phyloP scores from a whole-genome alignment of 2,888 invertebrate genomes.

The Dasypogon diadema region DNA sequence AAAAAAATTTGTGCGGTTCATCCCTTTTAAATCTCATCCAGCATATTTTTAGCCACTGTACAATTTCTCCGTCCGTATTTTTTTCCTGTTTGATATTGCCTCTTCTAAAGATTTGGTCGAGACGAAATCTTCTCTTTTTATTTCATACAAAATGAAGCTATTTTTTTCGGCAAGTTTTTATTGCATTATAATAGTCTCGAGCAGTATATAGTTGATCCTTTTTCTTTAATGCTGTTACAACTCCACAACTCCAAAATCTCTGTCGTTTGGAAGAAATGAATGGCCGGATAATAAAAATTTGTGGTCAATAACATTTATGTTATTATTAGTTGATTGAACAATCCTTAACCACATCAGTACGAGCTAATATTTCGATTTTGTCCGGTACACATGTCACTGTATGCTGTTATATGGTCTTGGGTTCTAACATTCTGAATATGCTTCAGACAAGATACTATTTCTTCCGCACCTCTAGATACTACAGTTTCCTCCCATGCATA shows the following conservation, averaged over 20 bases:
- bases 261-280: conserved; percentile 41
- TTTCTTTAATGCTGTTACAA: conserved; percentile 19
- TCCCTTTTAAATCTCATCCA: conserved; percentile 10
- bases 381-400: conserved; percentile 35
- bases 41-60: conserved; percentile 4
- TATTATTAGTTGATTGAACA: conserved; percentile 41
- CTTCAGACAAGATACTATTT: conserved; percentile 51
- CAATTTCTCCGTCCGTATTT: no score
- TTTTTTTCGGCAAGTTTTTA: no score
- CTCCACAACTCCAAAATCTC: conserved; percentile 34
- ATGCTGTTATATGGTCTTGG: conserved; percentile 51
- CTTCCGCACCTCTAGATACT: conserved; percentile 52
- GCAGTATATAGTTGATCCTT: conserved; percentile 16
- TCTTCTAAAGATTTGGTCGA: conserved; percentile 14
- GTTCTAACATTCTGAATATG: conserved; percentile 51
- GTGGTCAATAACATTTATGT: conserved; percentile 51
- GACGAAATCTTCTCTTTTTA: no score
- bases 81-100: conserved; percentile 22
- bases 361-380: conserved; percentile 52
- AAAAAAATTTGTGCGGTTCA: conserved; percentile 1
- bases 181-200: conserved; percentile 9
- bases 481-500: conserved; percentile 42
- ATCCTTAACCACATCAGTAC: conserved; percentile 52
- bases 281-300: conserved; percentile 49
- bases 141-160: no score